phyloP scores from a whole-genome alignment of 2,797 vertebrate species.

The Vespertilio murinus region DNA sequence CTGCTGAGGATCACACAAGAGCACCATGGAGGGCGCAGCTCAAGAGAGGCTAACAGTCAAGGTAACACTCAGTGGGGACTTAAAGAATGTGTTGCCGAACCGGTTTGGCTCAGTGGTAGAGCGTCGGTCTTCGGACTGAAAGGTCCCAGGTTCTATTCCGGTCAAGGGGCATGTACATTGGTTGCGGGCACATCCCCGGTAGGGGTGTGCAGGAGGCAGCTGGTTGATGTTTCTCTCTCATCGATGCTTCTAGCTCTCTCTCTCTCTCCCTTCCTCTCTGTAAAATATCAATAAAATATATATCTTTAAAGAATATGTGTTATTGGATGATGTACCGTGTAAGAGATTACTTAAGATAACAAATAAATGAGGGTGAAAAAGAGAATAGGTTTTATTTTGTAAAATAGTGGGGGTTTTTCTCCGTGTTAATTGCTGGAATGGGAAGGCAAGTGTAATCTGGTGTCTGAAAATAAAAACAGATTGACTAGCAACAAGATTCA shows the following conservation, averaged over 20 bases:
- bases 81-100: too few relatives aligned
- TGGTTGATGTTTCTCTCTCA: too few relatives aligned
- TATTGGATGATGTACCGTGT: neutral
- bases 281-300: too few relatives aligned
- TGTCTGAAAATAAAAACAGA: neutral
- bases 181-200: too few relatives aligned
- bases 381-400: neutral
- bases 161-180: too few relatives aligned
- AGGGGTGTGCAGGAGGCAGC: too few relatives aligned
- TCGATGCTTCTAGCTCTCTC: too few relatives aligned
- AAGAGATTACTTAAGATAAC: neutral
- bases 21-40: neutral
- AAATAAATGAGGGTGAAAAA: neutral
- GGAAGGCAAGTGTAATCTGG: neutral
- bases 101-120: too few relatives aligned
- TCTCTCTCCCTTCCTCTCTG: too few relatives aligned
- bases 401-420: constrained; percentile 15
- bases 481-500: neutral
- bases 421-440: neutral
- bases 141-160: too few relatives aligned
- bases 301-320: too few relatives aligned
- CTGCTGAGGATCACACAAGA: neutral
- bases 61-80: neutral
- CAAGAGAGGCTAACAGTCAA: neutral
- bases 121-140: too few relatives aligned